Evolutionary conservation across 2,113 vertebrate genomes (phyloP).

Genomic region (Empidonax traillii): DNA sequence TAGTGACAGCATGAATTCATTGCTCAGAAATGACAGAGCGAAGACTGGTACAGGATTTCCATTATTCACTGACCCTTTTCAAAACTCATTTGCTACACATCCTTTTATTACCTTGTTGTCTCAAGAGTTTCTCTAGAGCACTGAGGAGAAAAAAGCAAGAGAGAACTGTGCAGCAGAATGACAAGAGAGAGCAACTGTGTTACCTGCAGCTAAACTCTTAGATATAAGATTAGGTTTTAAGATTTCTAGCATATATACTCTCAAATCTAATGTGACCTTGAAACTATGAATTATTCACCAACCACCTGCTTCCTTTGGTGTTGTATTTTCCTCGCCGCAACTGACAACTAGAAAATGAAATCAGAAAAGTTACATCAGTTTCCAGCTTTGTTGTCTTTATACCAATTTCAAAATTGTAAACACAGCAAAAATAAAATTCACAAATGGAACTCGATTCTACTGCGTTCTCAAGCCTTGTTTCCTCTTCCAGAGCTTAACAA

Average conservation of each 20-base stretch:
- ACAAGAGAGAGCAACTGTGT: background rate
- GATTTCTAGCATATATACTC: background rate
- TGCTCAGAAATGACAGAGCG: background rate
- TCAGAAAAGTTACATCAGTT: constrained; percentile 35
- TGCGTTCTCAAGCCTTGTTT: background rate
- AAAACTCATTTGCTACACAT: background rate
- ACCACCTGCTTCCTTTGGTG: constrained; percentile 15
- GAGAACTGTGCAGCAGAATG: background rate
- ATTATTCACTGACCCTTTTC: background rate
- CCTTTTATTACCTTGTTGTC: background rate
- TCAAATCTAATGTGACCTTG: background rate
- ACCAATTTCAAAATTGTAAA: background rate
- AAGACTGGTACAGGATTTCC: background rate
- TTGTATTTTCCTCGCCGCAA: background rate
- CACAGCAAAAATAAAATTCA: background rate
- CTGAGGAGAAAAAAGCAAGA: background rate
- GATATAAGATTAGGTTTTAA: background rate
- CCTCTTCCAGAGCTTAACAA: background rate
- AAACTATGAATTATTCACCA: constrained; percentile 15
- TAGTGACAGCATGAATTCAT: background rate
- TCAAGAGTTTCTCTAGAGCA: background rate
- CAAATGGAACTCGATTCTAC: background rate
- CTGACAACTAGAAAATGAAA: constrained; percentile 59
- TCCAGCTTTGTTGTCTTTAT: background rate
- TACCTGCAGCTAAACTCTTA: background rate